Evolutionary conservation across 2,888 invertebrate genomes (phyloP), one percentile per base, ranked within the genome.

Genomic region (Hylaea fasciaria): DNA sequence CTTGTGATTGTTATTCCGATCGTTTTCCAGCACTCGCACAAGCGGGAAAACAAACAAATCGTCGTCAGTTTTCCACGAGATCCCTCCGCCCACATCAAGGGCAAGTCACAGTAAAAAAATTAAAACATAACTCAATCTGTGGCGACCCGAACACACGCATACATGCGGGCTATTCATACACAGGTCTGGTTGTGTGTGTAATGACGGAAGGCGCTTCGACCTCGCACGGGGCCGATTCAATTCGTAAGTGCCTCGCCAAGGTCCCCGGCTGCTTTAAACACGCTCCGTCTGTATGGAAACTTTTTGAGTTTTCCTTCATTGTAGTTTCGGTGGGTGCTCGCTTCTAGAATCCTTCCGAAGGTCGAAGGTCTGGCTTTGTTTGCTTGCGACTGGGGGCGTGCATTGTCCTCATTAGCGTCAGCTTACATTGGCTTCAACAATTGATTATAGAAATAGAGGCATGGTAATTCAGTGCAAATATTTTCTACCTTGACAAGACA

Each of bases 171-270:
- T 22, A 13, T 29, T 22, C 39, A 17, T 43, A 45, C 16, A 41
- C 13, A 37, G 50, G 69, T 70, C 66, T 72, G 72, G 68, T 68
- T 48, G 61, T 62, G 55, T 58, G 55, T 32, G 58, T 59, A 55
- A 71, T 77, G 74, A 73, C 74, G 81, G 82, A 82, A 82, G 82
- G 75, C 75, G 73, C 53, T 57, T 59, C 72, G 84, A 76, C 85
- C 86, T 85, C 83, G 81, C 62, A 68, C 66, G 80, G 73, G 82
- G 80, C 82, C 83, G 77, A 74, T 76, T 82, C 80, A 80, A 85
- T 85, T 85, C 84, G 83, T 85, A 82, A 82, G 83, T 81, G 79
- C 78, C 74, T 72, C 72, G 68, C 76, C 87, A 87, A 87, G 87
- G 87, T 85, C 80, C 77, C 35, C 64, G 67, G 66, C 65, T 68